Conservation (phyloP, 2,797 vertebrate species). For the Acrossocheilus fasciatus region DNA sequence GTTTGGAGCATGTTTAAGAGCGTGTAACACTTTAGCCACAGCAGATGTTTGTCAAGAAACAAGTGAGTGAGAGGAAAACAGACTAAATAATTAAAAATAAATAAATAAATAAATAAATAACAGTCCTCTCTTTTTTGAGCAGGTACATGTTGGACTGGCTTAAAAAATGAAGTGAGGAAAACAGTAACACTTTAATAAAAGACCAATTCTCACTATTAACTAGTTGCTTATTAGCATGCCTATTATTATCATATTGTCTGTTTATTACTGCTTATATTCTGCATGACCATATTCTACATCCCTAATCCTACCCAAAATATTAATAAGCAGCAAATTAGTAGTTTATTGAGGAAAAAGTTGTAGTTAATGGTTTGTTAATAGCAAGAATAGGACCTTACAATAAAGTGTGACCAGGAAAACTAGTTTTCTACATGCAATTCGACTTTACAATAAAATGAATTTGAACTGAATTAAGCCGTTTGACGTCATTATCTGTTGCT, state of each 20-base stretch:
- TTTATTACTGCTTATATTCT: background rate
- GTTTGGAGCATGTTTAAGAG: slow-evolving; percentile 24
- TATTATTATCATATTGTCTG: background rate
- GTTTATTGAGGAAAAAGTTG: background rate
- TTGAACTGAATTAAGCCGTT: slow-evolving; percentile 4
- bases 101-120: background rate
- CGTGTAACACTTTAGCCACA: slow-evolving; percentile 16
- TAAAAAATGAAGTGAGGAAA: background rate
- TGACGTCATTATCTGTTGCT: background rate
- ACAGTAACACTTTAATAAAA: background rate
- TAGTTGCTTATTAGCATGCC: background rate
- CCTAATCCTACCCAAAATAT: background rate
- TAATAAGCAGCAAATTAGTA: background rate
- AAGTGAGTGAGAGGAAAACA: slow-evolving; percentile 15
- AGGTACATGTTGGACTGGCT: slow-evolving; percentile 3
- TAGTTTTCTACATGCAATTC: background rate
- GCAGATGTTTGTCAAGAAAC: slow-evolving; percentile 34
- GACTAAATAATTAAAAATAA: background rate
- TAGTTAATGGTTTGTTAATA: background rate
- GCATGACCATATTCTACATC: background rate
- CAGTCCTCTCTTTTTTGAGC: background rate
- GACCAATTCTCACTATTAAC: background rate
- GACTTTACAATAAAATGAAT: slow-evolving; percentile 13
- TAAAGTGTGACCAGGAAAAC: background rate
- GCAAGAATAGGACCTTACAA: background rate